Evolutionary conservation across 2,113 vertebrate genomes (phyloP), one percentile per base, ranked within the genome.

Genomic region (Zosterops hypoxanthus): DNA sequence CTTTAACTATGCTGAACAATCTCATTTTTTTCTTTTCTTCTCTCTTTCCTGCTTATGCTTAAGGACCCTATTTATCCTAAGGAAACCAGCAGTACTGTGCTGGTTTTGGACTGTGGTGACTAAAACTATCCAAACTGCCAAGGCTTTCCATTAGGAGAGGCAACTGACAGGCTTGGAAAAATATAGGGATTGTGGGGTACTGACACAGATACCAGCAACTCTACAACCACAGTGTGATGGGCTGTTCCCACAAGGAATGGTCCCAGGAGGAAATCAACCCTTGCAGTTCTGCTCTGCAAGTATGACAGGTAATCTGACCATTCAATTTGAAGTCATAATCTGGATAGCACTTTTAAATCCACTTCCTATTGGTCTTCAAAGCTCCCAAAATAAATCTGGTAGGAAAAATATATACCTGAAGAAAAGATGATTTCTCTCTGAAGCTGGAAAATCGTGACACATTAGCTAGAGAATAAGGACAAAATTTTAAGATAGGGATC

Each of bases 201-300:
- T 42, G 22, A 69, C 16, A 55, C 12, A 33, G 22, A 46, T 25
- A 41, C 4, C 25, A 55, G 31, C n/a, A 70, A n/a, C 11, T 60
- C n/a, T 55, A n/a, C 41, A 84, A 6, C 14, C 2, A 2, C 0
- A 0, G 19, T 52, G 15, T 75, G 14, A 25, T 42, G 33, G 33
- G 19, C 22, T 86, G 22, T 11, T 86, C 31, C 25, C 8, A 28
- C 18, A 18, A 14, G 3, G 25, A 53, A 13, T 49, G 16, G 3
- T 7, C 5, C 53, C 13, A 29, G 2, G 13, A 79, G 8, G 72
- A 87, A 50, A 56, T 9, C 21, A 61, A 2, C 23, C 7, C 11
- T 24, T 2, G 0, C 0, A 0, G 22, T 31, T 84, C 53, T 94
- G 19, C 41, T 77, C n/a, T 68, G 29, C 36, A 46, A 41, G 11